A percentile compares a stretch with the other conserved stretches of the same genome.
Evolutionary conservation across 2,888 invertebrate species (phyloP).

Genomic region (Philereme transversata): DNA sequence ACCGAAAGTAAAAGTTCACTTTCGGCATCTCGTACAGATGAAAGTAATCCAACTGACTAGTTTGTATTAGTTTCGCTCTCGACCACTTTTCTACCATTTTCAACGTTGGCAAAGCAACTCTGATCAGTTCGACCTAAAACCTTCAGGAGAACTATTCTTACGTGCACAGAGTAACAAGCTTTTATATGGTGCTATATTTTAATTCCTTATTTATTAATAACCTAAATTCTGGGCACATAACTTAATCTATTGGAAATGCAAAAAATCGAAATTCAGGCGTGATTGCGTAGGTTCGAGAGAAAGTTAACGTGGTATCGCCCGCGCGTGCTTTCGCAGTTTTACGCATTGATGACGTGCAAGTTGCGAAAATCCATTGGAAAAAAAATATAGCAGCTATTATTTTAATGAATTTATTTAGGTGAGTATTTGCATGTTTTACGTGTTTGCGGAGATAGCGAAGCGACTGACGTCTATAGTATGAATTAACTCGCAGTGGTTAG

Average conservation of each 20-base stretch:
- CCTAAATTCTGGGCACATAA: constrained; percentile 27
- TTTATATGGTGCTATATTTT: constrained; percentile 13
- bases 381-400: constrained; percentile 39
- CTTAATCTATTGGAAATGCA: constrained; percentile 46
- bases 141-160: constrained; percentile 21
- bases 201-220: constrained; percentile 20
- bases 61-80: constrained; percentile 77
- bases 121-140: constrained; percentile 38
- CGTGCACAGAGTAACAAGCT: constrained; percentile 5
- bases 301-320: constrained; percentile 60
- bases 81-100: constrained; percentile 50
- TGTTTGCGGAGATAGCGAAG: constrained; percentile 26
- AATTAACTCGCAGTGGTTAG: constrained; percentile 15
- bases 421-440: constrained; percentile 40
- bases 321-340: constrained; percentile 57
- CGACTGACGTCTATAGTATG: constrained; percentile 16
- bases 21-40: constrained; percentile 74
- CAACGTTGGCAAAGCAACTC: constrained; percentile 29
- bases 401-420: constrained; percentile 47
- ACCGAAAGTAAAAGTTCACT: constrained; percentile 79
- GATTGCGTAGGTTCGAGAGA: constrained; percentile 65
- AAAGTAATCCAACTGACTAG: constrained; percentile 74
- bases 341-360: constrained; percentile 58
- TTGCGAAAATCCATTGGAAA: constrained; percentile 60
- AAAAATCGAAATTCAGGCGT: constrained; percentile 67